Conservation (phyloP, 2,113 vertebrate species). For the cattle (Bos taurus) region DNA sequence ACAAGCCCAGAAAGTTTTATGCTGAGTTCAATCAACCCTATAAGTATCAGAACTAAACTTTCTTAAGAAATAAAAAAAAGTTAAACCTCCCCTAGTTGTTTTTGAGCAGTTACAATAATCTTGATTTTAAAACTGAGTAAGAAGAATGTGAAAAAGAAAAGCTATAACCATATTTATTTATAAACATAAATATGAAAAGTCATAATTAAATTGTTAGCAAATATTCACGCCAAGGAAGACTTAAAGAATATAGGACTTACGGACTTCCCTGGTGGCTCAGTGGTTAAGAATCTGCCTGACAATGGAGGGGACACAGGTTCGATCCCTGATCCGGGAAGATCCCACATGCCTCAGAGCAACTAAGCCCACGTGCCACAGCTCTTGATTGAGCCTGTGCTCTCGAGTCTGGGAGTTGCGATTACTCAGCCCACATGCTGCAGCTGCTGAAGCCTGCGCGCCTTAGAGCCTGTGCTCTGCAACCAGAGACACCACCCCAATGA, state of each 20-base stretch:
- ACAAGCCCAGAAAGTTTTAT: neutral
- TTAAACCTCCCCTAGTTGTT: neutral
- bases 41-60: neutral
- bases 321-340: neutral
- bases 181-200: neutral
- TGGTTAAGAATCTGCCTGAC: neutral
- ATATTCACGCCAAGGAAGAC: neutral
- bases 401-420: neutral
- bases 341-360: neutral
- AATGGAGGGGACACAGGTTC: neutral
- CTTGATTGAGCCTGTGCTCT: neutral
- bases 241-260: neutral
- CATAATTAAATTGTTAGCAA: neutral
- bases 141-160: neutral
- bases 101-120: neutral
- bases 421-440: neutral
- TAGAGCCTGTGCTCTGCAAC: neutral
- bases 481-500: neutral
- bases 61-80: neutral
- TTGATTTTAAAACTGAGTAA: neutral
- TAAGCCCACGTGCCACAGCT: neutral
- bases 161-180: neutral
- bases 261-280: neutral
- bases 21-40: neutral
- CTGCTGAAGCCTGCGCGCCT: accelerated